phyloP scores from a whole-genome alignment of 2,888 invertebrate genomes.

The Cheilosia vernalis region DNA sequence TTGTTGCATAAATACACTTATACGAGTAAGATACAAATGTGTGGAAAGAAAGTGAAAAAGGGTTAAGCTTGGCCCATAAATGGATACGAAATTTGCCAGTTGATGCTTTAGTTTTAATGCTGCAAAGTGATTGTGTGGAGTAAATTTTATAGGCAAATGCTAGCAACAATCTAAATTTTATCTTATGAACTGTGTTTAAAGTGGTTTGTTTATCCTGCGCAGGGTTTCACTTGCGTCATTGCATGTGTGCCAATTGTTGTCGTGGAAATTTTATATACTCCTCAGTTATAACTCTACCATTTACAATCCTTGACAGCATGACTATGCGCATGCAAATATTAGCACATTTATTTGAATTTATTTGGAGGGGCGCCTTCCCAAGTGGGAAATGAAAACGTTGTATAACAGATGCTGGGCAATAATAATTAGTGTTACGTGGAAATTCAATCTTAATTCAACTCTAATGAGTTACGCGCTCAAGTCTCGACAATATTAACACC shows the following conservation, averaged over 20 bases:
- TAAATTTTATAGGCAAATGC: background rate
- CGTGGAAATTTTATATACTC: too few relatives aligned
- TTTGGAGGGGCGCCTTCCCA: background rate
- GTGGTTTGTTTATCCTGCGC: too few relatives aligned
- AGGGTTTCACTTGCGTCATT: too few relatives aligned
- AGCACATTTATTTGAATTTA: background rate
- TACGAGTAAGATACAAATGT: background rate
- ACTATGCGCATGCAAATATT: background rate
- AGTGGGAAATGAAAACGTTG: background rate
- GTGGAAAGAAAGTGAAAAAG: conserved; percentile 51
- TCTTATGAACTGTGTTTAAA: background rate
- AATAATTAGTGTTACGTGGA: background rate
- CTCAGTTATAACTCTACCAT: too few relatives aligned
- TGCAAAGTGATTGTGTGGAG: conserved; percentile 5
- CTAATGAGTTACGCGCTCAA: background rate
- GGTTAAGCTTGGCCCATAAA: conserved; percentile 16
- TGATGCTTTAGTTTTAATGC: background rate
- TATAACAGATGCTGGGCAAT: background rate
- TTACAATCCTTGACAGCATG: too few relatives aligned
- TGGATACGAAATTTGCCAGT: conserved; percentile 21
- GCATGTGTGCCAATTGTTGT: too few relatives aligned
- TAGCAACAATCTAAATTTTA: background rate
- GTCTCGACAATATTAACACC: conserved; percentile 1
- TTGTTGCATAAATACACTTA: conserved; percentile 38
- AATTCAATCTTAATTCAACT: background rate